A percentile compares a stretch with the other conserved stretches of the same genome.
Conservation (phyloP, 2,888 invertebrate species). For the Macaria notata region DNA sequence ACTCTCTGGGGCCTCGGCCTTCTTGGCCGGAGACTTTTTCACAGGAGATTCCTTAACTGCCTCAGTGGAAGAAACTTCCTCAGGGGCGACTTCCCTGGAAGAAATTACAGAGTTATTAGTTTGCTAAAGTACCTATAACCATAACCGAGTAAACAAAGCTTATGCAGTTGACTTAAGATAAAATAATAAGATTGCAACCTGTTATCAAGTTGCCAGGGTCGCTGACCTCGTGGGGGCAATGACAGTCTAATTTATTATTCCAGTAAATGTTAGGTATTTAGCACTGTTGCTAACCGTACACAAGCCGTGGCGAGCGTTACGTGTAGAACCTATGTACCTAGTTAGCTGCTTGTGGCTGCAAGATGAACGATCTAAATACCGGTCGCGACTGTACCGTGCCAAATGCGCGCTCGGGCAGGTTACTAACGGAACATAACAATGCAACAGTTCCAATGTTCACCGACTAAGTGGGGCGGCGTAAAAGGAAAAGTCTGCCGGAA, state of each 20-base stretch:
- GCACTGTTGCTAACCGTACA: conserved; percentile 11
- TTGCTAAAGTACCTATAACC: too few relatives aligned
- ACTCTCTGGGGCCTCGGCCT: conserved; percentile 72
- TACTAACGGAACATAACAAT: conserved; percentile 57
- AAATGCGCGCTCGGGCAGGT: conserved; percentile 40
- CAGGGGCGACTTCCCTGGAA: conserved; percentile 73
- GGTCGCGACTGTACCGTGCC: conserved; percentile 32
- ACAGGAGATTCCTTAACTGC: conserved; percentile 74
- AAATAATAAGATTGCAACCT: too few relatives aligned
- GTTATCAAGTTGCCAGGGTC: conserved; percentile 1
- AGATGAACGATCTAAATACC: conserved; percentile 34
- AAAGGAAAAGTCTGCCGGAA: conserved; percentile 74
- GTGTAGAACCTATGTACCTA: conserved; percentile 13
- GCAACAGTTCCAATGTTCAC: conserved; percentile 52
- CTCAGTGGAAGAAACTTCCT: conserved; percentile 76
- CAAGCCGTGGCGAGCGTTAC: conserved; percentile 19
- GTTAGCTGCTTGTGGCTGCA: neutral
- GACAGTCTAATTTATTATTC: conserved; percentile 3
- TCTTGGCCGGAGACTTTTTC: conserved; percentile 78
- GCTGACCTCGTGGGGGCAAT: conserved; percentile 8
- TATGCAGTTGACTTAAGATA: too few relatives aligned
- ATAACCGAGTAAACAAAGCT: too few relatives aligned
- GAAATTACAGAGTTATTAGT: conserved; percentile 6
- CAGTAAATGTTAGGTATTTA: neutral
- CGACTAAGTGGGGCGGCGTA: conserved; percentile 53